These are phyloP conservation scores for Sturnira hondurensis DNA, from an alignment of 2,113 vertebrate genomes.

Conservation along the genomic window DNA sequence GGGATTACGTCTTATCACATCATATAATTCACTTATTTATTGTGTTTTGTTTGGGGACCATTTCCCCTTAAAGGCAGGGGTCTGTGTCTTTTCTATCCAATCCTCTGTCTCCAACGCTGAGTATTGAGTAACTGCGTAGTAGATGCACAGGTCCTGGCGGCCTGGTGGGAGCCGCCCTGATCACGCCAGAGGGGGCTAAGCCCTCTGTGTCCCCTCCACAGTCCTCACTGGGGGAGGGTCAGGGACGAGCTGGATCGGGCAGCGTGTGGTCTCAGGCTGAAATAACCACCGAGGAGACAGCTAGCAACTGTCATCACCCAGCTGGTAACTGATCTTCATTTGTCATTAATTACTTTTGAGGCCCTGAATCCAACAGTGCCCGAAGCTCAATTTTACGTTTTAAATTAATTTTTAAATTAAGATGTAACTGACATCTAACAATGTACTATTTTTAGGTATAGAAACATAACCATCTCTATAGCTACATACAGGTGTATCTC, in stretches of 20 bases:
- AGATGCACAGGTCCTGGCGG: neutral
- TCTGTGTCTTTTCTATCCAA: neutral
- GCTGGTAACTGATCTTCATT: neutral
- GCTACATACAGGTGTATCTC: accelerated
- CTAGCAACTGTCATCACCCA: neutral
- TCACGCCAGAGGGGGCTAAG: neutral
- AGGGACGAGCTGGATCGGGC: neutral
- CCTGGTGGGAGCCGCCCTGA: neutral
- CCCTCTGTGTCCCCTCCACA: neutral
- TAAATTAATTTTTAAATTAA: neutral
- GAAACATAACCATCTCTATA: too few relatives aligned
- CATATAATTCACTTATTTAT: too few relatives aligned
- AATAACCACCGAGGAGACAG: neutral
- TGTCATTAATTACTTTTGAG: neutral
- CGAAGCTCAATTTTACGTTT: neutral
- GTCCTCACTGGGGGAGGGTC: neutral
- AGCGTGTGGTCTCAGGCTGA: neutral
- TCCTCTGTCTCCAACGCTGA: neutral
- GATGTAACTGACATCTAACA: neutral
- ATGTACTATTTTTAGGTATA: too few relatives aligned
- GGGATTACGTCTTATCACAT: neutral
- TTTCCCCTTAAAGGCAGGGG: neutral
- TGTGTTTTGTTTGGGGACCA: neutral
- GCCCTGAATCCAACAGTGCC: neutral
- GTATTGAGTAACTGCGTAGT: neutral